Percentiles rank a stretch among this genome's conserved stretches.
Evolutionary conservation across 2,113 vertebrate species (phyloP).

Genomic region (Recurvirostra avosetta): DNA sequence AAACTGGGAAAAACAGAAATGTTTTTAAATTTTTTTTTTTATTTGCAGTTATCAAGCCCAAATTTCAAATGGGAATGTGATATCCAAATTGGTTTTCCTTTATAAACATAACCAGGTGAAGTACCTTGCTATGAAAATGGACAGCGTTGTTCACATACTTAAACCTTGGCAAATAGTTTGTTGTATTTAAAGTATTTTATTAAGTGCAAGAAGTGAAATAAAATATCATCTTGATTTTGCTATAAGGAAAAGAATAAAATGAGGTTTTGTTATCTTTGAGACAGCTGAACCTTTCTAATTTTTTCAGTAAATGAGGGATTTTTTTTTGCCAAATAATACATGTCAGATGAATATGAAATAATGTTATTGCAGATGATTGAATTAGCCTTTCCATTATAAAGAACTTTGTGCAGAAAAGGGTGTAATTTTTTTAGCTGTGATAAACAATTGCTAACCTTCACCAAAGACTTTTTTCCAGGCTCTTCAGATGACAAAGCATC

Average conservation of each 20-base stretch:
- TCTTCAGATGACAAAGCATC: background rate
- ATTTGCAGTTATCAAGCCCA: background rate
- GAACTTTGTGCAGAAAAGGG: background rate
- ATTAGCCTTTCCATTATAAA: background rate
- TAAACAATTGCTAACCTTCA: background rate
- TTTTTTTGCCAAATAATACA: background rate
- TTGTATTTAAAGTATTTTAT: background rate
- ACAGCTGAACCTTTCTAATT: background rate
- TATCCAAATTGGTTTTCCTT: background rate
- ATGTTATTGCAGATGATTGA: background rate
- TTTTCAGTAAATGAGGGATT: background rate
- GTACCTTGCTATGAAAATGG: background rate
- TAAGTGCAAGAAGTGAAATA: background rate
- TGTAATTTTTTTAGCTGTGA: background rate
- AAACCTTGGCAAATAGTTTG: background rate
- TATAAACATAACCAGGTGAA: background rate
- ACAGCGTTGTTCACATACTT: background rate
- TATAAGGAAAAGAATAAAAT: background rate
- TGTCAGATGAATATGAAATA: background rate
- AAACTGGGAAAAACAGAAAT: background rate
- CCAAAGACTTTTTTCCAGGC: background rate
- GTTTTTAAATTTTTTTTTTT: background rate
- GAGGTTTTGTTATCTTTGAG: background rate
- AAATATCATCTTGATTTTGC: background rate
- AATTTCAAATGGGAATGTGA: background rate